Evolutionary conservation across 2,113 vertebrate species (phyloP).

Genomic region (Halichoerus grypus): DNA sequence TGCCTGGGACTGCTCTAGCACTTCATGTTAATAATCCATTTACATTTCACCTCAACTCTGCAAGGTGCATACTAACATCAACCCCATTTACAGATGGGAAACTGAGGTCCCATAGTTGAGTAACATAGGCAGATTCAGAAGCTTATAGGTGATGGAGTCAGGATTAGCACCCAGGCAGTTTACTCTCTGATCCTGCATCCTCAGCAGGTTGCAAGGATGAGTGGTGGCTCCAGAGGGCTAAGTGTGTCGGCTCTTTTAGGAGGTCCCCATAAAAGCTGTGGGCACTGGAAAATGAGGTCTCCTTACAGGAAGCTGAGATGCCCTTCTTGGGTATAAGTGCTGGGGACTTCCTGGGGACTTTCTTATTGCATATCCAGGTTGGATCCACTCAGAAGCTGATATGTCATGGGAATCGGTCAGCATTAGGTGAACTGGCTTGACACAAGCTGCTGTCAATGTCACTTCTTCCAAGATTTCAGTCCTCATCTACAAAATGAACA

Average conservation of each 20-base stretch:
- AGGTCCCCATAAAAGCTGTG: neutral
- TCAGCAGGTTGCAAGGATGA: neutral
- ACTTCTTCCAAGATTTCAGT: neutral
- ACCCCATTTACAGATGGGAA: neutral
- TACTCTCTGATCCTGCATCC: neutral
- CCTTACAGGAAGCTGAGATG: neutral
- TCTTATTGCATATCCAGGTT: neutral
- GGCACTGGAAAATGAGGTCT: neutral
- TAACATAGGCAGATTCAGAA: neutral
- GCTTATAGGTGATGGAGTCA: neutral
- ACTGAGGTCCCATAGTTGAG: neutral
- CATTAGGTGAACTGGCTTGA: neutral
- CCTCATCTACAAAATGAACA: neutral
- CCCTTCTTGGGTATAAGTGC: neutral
- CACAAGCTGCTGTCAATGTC: neutral
- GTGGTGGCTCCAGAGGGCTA: neutral
- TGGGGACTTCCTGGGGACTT: neutral
- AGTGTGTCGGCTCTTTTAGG: neutral
- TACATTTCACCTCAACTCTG: neutral
- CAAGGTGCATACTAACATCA: neutral
- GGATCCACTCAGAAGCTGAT: neutral
- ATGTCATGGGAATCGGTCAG: neutral
- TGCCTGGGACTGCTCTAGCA: neutral
- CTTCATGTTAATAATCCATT: too few relatives aligned
- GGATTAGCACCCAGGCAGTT: neutral